Evolutionary conservation across 2,888 invertebrate species (phyloP), one percentile per base, ranked within the genome.

Genomic region (Hololepta plana): DNA sequence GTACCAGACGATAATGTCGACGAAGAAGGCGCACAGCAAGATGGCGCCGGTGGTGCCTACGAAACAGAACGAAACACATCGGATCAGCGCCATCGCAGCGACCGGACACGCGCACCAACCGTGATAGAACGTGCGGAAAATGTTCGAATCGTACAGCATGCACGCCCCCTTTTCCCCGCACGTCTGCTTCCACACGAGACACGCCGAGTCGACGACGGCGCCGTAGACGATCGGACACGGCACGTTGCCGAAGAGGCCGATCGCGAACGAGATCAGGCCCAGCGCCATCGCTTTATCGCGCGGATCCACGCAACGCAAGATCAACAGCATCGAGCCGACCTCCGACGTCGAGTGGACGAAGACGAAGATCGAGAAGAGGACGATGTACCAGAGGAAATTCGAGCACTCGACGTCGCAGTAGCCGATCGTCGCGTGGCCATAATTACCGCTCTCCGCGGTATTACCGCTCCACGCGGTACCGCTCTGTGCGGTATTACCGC

Each of bases 141-240:
- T 67, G 42, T 79, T 73, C 21, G 74, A 70, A 55, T 90, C 82
- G 51, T 88, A 90, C n/a, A 81, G 64, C 41, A 76, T 76, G 56
- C 90, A 90, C 23, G 82, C 85, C 32, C 85, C 87, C 40, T 70
- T 60, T 44, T 75, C 65, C 22, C 75, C 79, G 50, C 85, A 85
- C 3, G 77, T 69, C 30, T 66, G 67, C 53, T 85, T 84, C 65
- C 88, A 82, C 39, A 85, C 72, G 15, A 85, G 64, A 51, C 90
- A 90, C 4, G 88, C 84, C 2, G 82, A 84, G 61, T 90, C 90
- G 29, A 90, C 80, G 3, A 88, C 82, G 21, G 82, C 80, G 32
- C 88, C 90, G 55, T 90, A 90, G 40, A 90, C 72, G 40, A 88
- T 84, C n/a, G 88, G 87, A 54, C 90, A 90, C 40, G 88, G 90